Base-by-base conservation (phyloP, 2,113 vertebrate species). In the Coturnix japonica region DNA sequence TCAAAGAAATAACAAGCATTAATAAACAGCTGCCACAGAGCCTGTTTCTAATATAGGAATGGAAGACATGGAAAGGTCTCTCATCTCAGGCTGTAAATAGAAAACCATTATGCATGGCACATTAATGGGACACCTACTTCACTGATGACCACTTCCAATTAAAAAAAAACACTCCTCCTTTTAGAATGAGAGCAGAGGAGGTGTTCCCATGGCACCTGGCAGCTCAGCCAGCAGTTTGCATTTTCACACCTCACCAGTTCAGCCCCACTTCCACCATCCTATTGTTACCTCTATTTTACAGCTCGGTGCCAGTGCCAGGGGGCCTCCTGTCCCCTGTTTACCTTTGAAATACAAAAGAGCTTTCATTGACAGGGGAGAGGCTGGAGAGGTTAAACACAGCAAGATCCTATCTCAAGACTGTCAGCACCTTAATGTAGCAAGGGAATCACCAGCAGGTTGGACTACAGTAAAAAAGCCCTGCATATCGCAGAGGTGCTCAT, bases 271-370 rank as follows among this genome's bases (percentile, higher is more conserved):
- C 30, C 70, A 70, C 56, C 83, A 92, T 35, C 65, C 80, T 56
- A n/a, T 53, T 93, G 85, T 87, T 83, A 71, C 28, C 95, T 94
- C 93, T 80, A 93, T 97, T 98, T 97, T 96, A 97, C 97, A 98
- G 97, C 92, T 97, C 90, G 91, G 65, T 89, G 94, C 92, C 73
- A 87, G 85, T 47, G 59, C 95, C 97, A 97, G 97, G 93, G 94
- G 49, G 94, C 91, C 70, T 82, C 66, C 56, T 91, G 65, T 35
- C 39, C 47, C 47, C 66, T 26, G 69, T 51, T n/a, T 31, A 33
- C 44, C 31, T 87, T 46, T 65, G 43, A 82, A 93, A 78, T 31
- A 83, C 70, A 81, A 54, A 74, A 51, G 44, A 21, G 26, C 35
- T 37, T 66, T 59, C 46, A 7, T 2, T 11, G 43, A 13, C 8